These are phyloP conservation scores for Actinia tenebrosa DNA, from an alignment of 64 coral and sea anemone species.

Conservation along the genomic window DNA sequence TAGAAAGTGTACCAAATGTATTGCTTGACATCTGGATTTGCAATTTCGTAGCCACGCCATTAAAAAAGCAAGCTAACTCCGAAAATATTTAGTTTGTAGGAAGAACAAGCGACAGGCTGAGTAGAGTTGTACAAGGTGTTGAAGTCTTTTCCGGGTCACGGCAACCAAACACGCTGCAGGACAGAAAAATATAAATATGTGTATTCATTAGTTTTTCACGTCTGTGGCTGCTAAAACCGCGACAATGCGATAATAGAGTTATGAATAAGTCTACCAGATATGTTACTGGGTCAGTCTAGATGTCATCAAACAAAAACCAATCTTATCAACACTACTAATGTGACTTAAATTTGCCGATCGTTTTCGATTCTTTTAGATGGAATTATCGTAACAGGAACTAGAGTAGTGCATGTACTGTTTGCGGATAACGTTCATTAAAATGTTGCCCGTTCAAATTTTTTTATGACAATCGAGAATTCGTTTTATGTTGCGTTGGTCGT, in stretches of 20 bases:
- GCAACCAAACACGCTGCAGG: background rate
- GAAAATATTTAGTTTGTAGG: background rate
- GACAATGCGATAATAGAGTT: constrained; percentile 2
- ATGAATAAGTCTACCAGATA: constrained; percentile 7
- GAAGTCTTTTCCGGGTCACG: background rate
- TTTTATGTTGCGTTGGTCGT: background rate
- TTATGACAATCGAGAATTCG: background rate
- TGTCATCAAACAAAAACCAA: background rate
- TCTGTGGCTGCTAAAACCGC: background rate
- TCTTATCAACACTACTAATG: background rate
- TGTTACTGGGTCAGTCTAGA: background rate
- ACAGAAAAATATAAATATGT: background rate
- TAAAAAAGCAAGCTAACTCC: background rate
- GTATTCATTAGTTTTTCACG: background rate
- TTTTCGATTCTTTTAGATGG: background rate
- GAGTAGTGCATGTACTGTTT: background rate
- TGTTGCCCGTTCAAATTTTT: background rate
- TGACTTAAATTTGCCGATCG: background rate
- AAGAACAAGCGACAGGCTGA: background rate
- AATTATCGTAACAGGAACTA: background rate
- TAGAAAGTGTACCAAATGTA: background rate
- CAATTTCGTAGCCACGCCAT: background rate
- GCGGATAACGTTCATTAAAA: background rate
- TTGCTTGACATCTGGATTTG: background rate
- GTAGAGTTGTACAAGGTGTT: background rate